A percentile compares a stretch with the other conserved stretches of the same genome.
Evolutionary conservation across 2,888 invertebrate genomes (phyloP).

Genomic region (Pimpla rufipes): DNA sequence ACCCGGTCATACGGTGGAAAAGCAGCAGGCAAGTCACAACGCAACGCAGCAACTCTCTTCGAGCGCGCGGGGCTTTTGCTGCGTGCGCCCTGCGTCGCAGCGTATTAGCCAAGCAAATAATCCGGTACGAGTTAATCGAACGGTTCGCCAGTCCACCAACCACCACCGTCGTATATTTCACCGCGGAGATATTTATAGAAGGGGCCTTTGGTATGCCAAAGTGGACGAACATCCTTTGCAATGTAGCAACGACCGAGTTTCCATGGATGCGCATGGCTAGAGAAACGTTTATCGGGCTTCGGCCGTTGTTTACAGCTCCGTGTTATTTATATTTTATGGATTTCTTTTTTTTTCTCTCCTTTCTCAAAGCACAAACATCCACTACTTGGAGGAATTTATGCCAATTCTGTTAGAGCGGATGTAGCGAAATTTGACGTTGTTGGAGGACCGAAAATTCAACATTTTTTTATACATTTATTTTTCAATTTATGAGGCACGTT

Average conservation of each 20-base stretch:
- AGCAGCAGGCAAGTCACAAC: slow-evolving; percentile 16
- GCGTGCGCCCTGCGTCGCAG: slow-evolving; percentile 34
- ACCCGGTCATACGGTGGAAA: slow-evolving; percentile 21
- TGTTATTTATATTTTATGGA: neutral
- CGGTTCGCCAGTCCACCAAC: slow-evolving; percentile 34
- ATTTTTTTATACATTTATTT: too few species aligned
- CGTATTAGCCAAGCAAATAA: slow-evolving; percentile 58
- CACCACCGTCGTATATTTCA: slow-evolving; percentile 11
- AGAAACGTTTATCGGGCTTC: neutral
- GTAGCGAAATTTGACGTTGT: too few species aligned
- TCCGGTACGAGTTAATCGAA: slow-evolving; percentile 58
- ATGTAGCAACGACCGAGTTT: neutral
- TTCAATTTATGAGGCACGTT: too few species aligned
- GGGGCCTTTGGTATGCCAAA: slow-evolving; percentile 39
- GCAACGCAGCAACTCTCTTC: neutral
- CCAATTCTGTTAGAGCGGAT: too few species aligned
- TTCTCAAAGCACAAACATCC: neutral
- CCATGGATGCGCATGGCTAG: neutral
- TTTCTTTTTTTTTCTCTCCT: neutral
- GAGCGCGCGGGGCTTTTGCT: neutral
- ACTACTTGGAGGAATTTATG: too few species aligned
- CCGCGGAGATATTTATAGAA: slow-evolving; percentile 57
- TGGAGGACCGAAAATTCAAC: too few species aligned
- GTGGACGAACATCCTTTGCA: slow-evolving; percentile 7
- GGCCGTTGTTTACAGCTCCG: neutral